Conservation (phyloP, 2,113 vertebrate genomes). For the Dunckerocampus dactyliophorus region DNA sequence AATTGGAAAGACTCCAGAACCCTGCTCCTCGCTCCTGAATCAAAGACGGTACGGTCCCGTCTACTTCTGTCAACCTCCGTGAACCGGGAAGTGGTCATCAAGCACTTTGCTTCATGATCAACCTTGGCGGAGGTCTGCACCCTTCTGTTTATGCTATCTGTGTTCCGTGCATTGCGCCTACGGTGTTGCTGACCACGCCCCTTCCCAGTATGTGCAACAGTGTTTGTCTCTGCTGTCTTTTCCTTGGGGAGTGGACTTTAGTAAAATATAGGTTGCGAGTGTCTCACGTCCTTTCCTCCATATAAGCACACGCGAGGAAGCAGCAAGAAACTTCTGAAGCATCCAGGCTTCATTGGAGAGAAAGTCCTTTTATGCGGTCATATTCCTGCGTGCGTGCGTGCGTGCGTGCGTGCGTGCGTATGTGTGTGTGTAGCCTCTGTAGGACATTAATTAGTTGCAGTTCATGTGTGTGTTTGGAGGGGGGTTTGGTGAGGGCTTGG, state of each 20-base stretch:
- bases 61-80: too few relatives aligned
- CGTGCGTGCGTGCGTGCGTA: slow-evolving; percentile 2
- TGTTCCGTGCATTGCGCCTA: too few relatives aligned
- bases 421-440: slow-evolving; percentile 23
- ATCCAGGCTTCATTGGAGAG: slow-evolving; percentile 2
- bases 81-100: too few relatives aligned
- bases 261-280: slow-evolving; percentile 56
- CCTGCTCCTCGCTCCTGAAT: too few relatives aligned
- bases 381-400: slow-evolving; percentile 9
- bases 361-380: background rate
- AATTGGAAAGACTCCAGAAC: too few relatives aligned
- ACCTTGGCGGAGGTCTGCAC: too few relatives aligned
- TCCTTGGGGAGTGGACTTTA: slow-evolving; percentile 34
- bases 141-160: too few relatives aligned
- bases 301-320: slow-evolving; percentile 16
- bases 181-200: background rate
- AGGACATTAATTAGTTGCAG: slow-evolving; percentile 51
- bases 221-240: slow-evolving; percentile 36
- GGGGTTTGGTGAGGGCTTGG: background rate
- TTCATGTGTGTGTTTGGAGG: slow-evolving; percentile 28
- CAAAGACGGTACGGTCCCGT: too few relatives aligned
- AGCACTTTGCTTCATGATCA: too few relatives aligned
- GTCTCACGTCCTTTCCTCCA: slow-evolving; percentile 37
- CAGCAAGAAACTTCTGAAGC: slow-evolving; percentile 8
- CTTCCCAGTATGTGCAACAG: slow-evolving; percentile 40